phyloP scores from a whole-genome alignment of 2,113 vertebrate genomes.

The Dicerorhinus sumatrensis region DNA sequence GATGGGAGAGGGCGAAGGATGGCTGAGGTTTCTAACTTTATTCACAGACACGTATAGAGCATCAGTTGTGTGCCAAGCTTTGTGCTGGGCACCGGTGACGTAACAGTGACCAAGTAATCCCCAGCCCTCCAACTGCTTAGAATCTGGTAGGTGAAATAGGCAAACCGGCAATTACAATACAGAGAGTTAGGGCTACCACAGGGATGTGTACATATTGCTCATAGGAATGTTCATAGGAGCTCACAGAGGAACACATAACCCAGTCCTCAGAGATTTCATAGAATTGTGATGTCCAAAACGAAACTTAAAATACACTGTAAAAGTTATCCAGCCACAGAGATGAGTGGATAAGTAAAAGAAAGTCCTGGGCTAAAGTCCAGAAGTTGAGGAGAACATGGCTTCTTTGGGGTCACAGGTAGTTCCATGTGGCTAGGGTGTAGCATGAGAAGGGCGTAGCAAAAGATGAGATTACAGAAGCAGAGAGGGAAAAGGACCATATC shows the following conservation, averaged over 20 bases:
- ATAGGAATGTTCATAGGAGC: neutral
- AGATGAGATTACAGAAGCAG: neutral
- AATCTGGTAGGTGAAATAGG: neutral
- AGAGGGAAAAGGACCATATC: neutral
- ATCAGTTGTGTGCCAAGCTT: neutral
- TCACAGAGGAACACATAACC: neutral
- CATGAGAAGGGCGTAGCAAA: fast-evolving
- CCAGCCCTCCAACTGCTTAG: neutral
- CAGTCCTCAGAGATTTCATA: neutral
- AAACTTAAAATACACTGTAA: neutral
- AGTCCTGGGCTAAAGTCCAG: neutral
- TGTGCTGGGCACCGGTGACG: neutral
- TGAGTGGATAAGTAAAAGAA: neutral
- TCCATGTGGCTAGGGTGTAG: neutral
- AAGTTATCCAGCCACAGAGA: neutral
- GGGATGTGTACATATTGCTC: neutral
- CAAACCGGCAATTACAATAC: fast-evolving
- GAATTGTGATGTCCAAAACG: neutral
- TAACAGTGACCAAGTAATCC: neutral
- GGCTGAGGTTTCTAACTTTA: neutral
- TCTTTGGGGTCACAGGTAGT: neutral
- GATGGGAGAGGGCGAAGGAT: neutral
- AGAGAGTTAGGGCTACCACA: neutral
- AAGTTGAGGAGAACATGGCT: neutral
- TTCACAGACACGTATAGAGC: neutral